Evolutionary conservation across 2,113 vertebrate species (phyloP), one percentile per base, ranked within the genome.

Genomic region (Embiotoca jacksoni): DNA sequence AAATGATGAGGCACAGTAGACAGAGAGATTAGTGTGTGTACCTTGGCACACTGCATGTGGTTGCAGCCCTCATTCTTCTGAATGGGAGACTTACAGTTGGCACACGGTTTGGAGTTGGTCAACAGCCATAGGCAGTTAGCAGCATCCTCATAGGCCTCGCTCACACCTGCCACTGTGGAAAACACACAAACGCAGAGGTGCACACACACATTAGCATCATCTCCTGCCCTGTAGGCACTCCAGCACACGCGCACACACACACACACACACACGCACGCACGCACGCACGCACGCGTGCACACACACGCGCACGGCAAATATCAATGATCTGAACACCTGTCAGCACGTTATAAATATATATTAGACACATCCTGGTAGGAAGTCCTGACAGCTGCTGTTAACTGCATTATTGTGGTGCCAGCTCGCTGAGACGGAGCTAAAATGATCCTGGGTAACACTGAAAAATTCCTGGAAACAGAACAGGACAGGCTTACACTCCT

Each of bases 31-130:
- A 15, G 44, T 53, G 59, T 53, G 31, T 62, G 10, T 56, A 99
- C 98, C 96, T 99, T 99, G 88, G 97, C 97, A 95, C 98, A 99
- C 80, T 99, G 97, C 98, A 99, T 99, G 87, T 99, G 98, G 92
- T 99, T 99, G 94, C 98, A 99, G 86, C 98, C 98, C 88, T 99
- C 98, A 7, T 99, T 99, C 96, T 99, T 99, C 94, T 99, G 98
- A 94, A 99, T 99, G 9, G 98, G 98, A 77, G 98, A 99, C 91
- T 99, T 99, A 94, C 98, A 99, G 93, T 98, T 99, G 93, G 98
- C 97, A 73, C 98, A 99, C 0, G 98, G 95, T 90, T 99, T 99
- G 84, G 98, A 97, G 95, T 99, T 99, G 33, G 97, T 98, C 82
- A 99, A 92, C 84, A 99, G 93, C 98, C 98, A 99, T 75, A 99